These are phyloP conservation scores for Enteromius trimaculatus DNA, from an alignment of 2,797 vertebrate species.

Conservation along the genomic window DNA sequence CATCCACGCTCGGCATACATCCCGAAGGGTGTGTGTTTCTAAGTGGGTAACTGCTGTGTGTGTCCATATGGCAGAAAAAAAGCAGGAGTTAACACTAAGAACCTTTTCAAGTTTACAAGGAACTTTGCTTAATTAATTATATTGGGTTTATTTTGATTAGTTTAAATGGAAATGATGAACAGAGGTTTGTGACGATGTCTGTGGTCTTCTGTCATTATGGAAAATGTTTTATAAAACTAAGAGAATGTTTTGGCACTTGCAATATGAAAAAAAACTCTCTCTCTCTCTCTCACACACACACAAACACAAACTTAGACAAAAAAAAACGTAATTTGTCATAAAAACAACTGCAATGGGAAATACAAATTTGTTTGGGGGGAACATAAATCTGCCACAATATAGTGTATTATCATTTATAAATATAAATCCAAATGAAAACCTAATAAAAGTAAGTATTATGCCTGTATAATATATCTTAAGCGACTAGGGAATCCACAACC, in stretches of 20 bases:
- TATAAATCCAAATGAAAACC: background rate
- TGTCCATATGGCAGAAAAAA: background rate
- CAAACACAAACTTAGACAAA: background rate
- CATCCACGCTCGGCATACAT: conserved; percentile 40
- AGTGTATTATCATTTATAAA: background rate
- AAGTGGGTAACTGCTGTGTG: conserved; percentile 24
- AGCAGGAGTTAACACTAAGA: background rate
- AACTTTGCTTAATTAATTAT: conserved; percentile 14
- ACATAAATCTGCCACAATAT: background rate
- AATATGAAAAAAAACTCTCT: background rate
- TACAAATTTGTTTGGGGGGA: background rate
- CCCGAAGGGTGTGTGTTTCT: conserved; percentile 38
- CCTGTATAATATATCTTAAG: background rate
- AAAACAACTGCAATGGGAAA: background rate
- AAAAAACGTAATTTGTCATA: background rate
- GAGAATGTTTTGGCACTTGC: background rate
- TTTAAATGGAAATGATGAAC: background rate
- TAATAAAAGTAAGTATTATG: background rate
- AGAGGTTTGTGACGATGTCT: background rate
- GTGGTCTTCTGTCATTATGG: background rate
- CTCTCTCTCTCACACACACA: background rate
- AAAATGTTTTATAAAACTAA: background rate
- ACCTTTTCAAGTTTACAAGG: background rate
- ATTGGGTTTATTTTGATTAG: background rate
- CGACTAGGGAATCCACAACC: background rate